A percentile compares a stretch with the other conserved stretches of the same genome.
These are phyloP conservation scores for Chrysocyon brachyurus DNA, from an alignment of 2,797 vertebrate species.

Conservation along the genomic window DNA sequence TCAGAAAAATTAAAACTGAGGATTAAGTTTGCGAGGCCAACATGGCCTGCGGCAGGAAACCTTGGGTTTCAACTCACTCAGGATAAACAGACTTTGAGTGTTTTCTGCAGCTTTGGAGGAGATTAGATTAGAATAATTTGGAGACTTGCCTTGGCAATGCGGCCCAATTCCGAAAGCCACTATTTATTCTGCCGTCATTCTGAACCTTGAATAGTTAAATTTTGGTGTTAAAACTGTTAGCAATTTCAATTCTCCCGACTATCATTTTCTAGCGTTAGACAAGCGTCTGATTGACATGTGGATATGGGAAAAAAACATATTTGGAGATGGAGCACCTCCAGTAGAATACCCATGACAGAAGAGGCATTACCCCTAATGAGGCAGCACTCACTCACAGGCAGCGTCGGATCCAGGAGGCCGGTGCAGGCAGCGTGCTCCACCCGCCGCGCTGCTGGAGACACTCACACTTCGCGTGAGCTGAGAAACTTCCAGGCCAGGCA, in stretches of 20 bases:
- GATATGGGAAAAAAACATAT: conserved; percentile 82
- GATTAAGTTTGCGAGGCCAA: not conserved
- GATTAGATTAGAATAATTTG: not conserved
- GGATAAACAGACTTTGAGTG: not conserved
- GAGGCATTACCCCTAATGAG: conserved; percentile 80
- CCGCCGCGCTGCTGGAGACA: not conserved
- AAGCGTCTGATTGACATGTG: conserved; percentile 86
- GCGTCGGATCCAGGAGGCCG: conserved; percentile 82
- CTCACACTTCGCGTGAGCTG: conserved; percentile 77
- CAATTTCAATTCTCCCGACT: conserved; percentile 77
- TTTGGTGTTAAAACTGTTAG: conserved; percentile 73
- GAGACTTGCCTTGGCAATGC: not conserved
- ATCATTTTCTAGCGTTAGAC: conserved; percentile 79
- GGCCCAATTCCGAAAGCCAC: not conserved
- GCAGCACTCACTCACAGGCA: conserved; percentile 82
- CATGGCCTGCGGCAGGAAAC: not conserved
- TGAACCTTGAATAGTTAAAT: conserved; percentile 66
- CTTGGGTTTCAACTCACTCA: not conserved
- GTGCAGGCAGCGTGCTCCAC: conserved; percentile 67
- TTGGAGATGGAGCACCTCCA: conserved; percentile 79
- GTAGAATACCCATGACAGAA: conserved; percentile 82
- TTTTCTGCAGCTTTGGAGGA: not conserved
- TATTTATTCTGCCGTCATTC: conserved; percentile 49
- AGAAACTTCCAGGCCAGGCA: conserved; percentile 78
- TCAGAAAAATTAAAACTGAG: not conserved